A percentile compares a stretch with the other conserved stretches of the same genome.
Conservation (phyloP, 2,888 invertebrate genomes). For the Aphodius sticticus region DNA sequence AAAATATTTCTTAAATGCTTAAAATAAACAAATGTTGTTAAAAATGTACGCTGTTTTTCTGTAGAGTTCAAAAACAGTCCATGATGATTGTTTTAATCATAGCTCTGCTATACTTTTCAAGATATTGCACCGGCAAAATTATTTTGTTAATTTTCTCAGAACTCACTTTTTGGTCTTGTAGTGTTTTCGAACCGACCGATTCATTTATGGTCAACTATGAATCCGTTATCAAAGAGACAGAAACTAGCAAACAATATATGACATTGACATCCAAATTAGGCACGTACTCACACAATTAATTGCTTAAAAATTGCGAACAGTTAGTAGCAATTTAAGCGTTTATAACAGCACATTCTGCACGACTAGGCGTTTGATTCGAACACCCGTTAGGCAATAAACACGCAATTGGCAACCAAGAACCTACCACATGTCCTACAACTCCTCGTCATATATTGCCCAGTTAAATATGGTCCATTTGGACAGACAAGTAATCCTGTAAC, state of each 20-base stretch:
- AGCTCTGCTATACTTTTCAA: too few species aligned
- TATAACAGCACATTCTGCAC: background rate
- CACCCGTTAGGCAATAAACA: background rate
- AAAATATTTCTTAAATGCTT: too few species aligned
- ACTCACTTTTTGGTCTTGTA: too few species aligned
- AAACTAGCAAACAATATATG: background rate
- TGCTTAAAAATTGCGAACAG: background rate
- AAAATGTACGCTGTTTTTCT: too few species aligned
- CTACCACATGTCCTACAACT: background rate
- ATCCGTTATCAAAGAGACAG: too few species aligned
- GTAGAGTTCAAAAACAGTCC: too few species aligned
- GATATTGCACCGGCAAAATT: too few species aligned
- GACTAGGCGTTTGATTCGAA: background rate
- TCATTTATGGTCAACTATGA: too few species aligned
- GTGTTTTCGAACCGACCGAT: too few species aligned
- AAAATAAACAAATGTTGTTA: too few species aligned
- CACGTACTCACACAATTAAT: background rate
- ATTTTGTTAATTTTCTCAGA: too few species aligned
- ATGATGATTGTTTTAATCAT: too few species aligned
- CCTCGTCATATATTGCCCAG: background rate
- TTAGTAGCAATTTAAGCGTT: background rate
- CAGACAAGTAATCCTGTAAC: conserved; percentile 30
- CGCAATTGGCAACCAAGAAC: background rate
- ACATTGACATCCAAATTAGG: background rate
- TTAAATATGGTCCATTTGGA: background rate